These are phyloP conservation scores for Musca vetustissima DNA, from an alignment of 1,140 invertebrate genomes.

Conservation along the genomic window DNA sequence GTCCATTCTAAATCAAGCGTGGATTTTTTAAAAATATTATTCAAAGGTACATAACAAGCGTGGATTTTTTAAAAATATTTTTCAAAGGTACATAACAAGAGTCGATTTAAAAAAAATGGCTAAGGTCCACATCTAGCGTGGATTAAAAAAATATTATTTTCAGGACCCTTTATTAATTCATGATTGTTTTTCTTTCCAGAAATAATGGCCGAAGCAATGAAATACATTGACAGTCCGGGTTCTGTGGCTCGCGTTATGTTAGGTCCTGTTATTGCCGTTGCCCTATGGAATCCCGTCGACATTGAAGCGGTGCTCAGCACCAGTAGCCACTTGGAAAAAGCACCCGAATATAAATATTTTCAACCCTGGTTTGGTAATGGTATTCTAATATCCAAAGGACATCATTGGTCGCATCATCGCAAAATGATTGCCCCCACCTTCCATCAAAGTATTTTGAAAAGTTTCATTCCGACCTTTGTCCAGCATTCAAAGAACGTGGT, in stretches of 20 bases:
- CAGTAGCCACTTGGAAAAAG: conserved; percentile 76
- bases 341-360: conserved; percentile 74
- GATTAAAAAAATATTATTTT: no score
- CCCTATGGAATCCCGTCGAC: conserved; percentile 64
- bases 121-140: no score
- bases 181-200: conserved; percentile 42
- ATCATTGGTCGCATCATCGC: conserved; percentile 77
- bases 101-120: no score
- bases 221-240: conserved; percentile 59
- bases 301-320: conserved; percentile 68
- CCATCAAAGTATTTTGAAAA: conserved; percentile 84
- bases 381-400: conserved; percentile 73
- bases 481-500: conserved; percentile 72
- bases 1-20: no score
- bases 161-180: no score
- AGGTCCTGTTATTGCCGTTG: conserved; percentile 63
- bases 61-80: no score
- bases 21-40: no score
- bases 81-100: no score
- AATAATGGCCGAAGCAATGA: conserved; percentile 55
- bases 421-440: conserved; percentile 90
- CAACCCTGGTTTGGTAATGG: conserved; percentile 86
- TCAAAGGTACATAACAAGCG: no score
- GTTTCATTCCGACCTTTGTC: conserved; percentile 84
- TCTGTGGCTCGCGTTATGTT: conserved; percentile 61